These are phyloP conservation scores for Stomatorhinus walkeri DNA, from an alignment of 2,797 vertebrate species.

Conservation along the genomic window DNA sequence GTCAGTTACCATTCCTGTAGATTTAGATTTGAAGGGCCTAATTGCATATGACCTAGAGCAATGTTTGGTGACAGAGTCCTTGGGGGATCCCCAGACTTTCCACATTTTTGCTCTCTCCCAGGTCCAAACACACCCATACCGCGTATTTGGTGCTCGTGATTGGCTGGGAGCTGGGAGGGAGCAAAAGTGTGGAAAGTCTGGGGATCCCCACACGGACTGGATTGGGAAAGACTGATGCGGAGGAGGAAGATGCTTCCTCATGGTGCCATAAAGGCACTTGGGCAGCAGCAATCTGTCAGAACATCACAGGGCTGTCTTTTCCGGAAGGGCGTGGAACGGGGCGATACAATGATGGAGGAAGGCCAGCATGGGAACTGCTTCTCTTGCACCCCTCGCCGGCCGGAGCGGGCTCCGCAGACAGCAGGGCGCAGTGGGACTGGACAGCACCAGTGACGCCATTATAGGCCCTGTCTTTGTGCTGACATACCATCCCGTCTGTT, in stretches of 20 bases:
- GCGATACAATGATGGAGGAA: not conserved
- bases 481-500: conserved; percentile 20
- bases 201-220: not conserved
- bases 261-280: not conserved
- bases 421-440: conserved; percentile 23
- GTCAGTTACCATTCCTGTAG: not conserved
- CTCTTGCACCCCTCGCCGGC: conserved; percentile 19
- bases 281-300: no score
- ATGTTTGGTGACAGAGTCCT: not conserved
- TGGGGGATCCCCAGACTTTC: not conserved
- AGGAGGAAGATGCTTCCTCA: not conserved
- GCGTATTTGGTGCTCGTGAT: not conserved
- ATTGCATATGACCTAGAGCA: not conserved
- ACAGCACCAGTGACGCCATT: not conserved
- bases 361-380: not conserved
- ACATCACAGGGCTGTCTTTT: not conserved
- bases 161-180: not conserved
- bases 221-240: not conserved
- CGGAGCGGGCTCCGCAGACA: conserved; percentile 40
- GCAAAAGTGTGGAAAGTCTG: not conserved
- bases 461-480: conserved; percentile 21
- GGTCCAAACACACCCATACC: not conserved
- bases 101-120: not conserved
- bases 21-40: not conserved
- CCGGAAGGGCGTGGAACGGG: not conserved